A percentile compares a stretch with the other conserved stretches of the same genome.
Conservation (phyloP, 2,113 vertebrate species). For the Falcunculus frontatus region DNA sequence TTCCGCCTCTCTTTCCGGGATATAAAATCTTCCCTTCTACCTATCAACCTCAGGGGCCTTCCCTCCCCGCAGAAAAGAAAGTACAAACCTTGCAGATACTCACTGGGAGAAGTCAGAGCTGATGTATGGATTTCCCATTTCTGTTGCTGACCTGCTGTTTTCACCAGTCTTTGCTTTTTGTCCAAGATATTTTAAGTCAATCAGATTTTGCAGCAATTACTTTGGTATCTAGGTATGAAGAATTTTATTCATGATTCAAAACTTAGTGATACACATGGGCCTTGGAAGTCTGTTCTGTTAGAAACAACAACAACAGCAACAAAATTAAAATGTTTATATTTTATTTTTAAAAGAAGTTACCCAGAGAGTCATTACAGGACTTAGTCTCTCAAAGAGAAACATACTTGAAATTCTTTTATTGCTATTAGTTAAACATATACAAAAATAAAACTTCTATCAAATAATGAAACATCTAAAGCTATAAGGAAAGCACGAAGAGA, state of each 20-base stretch:
- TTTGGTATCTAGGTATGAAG: background rate
- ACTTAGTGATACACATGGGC: background rate
- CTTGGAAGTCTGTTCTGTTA: background rate
- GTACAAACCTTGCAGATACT: background rate
- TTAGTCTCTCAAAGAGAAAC: background rate
- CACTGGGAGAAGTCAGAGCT: background rate
- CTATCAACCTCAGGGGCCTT: accelerated
- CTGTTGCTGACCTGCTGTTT: background rate
- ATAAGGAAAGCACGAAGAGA: background rate
- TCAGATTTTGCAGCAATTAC: background rate
- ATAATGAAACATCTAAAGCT: background rate
- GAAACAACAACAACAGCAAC: background rate
- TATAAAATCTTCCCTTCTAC: background rate
- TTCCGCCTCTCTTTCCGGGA: background rate
- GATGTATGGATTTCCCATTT: background rate
- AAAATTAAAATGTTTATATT: background rate
- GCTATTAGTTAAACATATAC: background rate
- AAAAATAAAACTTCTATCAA: background rate
- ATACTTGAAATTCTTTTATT: background rate
- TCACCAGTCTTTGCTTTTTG: background rate
- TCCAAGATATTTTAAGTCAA: background rate
- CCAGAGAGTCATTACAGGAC: background rate
- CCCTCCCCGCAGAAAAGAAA: background rate
- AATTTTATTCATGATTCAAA: background rate
- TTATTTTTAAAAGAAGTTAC: background rate